Percentiles rank a stretch among this genome's conserved stretches.
These are phyloP conservation scores for Rapana venosa DNA, from an alignment of 2,888 invertebrate species.

Conservation along the genomic window DNA sequence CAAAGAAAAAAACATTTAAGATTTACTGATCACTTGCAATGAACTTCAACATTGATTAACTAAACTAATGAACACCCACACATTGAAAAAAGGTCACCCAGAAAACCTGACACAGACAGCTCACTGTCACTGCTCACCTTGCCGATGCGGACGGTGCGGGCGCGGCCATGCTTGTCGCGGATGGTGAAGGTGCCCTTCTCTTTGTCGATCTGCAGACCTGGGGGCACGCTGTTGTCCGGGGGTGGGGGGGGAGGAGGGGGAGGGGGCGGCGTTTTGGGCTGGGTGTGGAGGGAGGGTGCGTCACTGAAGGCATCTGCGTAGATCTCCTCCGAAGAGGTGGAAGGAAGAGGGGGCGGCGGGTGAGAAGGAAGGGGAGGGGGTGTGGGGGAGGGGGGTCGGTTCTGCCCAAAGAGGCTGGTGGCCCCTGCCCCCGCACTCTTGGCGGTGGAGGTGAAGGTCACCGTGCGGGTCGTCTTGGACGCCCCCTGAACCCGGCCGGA, in stretches of 20 bases:
- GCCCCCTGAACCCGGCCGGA: slow-evolving; percentile 28
- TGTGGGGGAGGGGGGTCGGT: background rate
- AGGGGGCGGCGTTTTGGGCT: slow-evolving; percentile 51
- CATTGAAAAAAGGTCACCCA: too few relatives aligned
- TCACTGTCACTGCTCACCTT: slow-evolving; percentile 62
- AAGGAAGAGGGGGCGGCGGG: slow-evolving; percentile 43
- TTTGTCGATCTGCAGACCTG: slow-evolving; percentile 56
- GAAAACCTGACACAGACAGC: too few relatives aligned
- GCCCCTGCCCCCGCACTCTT: slow-evolving; percentile 42
- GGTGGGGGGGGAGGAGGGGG: slow-evolving; percentile 81
- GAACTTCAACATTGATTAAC: too few relatives aligned
- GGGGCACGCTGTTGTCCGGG: slow-evolving; percentile 82
- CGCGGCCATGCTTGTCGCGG: slow-evolving; percentile 88
- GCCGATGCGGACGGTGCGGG: slow-evolving; percentile 94
- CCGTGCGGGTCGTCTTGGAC: slow-evolving; percentile 7
- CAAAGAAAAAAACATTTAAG: too few relatives aligned
- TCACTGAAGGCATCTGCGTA: slow-evolving; percentile 34
- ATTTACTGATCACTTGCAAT: too few relatives aligned
- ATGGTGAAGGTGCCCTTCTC: slow-evolving; percentile 74
- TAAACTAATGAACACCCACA: too few relatives aligned
- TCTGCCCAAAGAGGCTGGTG: slow-evolving; percentile 36
- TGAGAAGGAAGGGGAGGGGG: slow-evolving; percentile 38
- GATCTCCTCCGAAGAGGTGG: slow-evolving; percentile 31
- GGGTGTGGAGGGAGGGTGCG: slow-evolving; percentile 50
- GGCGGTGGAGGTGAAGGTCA: slow-evolving; percentile 24